Evolutionary conservation across 2,113 vertebrate genomes (phyloP).

Genomic region (Pholis gunnellus): DNA sequence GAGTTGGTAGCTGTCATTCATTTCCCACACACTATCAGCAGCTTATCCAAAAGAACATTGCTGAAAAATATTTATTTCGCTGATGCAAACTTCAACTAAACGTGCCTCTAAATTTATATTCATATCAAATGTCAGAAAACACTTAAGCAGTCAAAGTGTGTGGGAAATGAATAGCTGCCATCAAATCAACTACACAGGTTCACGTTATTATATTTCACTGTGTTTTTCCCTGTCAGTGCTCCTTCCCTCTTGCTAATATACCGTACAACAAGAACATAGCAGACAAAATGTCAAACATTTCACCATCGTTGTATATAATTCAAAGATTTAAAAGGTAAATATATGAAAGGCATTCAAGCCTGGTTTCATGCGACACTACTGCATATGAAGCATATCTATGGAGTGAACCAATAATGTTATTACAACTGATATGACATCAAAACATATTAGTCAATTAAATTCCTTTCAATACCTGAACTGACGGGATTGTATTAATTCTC

Average conservation of each 20-base stretch:
- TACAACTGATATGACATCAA: background rate
- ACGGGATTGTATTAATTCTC: background rate
- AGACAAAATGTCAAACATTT: conserved; percentile 4
- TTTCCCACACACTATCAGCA: conserved; percentile 52
- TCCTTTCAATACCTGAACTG: background rate
- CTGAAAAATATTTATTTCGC: conserved; percentile 38
- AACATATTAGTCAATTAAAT: background rate
- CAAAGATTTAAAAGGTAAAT: background rate
- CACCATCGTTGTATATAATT: background rate
- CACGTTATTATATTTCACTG: background rate
- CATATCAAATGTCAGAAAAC: conserved; percentile 40
- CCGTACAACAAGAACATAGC: conserved; percentile 7
- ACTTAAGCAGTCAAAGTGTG: conserved; percentile 19
- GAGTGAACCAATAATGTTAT: background rate
- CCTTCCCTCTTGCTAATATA: background rate
- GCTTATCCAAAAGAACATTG: conserved; percentile 31
- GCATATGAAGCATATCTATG: background rate
- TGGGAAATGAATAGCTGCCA: conserved; percentile 43
- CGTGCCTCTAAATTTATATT: conserved; percentile 29
- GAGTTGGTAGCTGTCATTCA: conserved; percentile 54
- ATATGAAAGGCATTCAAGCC: background rate
- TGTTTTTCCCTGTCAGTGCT: conserved; percentile 3
- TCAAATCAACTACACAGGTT: conserved; percentile 29
- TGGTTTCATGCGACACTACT: background rate
- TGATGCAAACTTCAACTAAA: conserved; percentile 32